Evolutionary conservation across 2,888 invertebrate species (phyloP).

Genomic region (Kuschelorhynchus macadamiae): DNA sequence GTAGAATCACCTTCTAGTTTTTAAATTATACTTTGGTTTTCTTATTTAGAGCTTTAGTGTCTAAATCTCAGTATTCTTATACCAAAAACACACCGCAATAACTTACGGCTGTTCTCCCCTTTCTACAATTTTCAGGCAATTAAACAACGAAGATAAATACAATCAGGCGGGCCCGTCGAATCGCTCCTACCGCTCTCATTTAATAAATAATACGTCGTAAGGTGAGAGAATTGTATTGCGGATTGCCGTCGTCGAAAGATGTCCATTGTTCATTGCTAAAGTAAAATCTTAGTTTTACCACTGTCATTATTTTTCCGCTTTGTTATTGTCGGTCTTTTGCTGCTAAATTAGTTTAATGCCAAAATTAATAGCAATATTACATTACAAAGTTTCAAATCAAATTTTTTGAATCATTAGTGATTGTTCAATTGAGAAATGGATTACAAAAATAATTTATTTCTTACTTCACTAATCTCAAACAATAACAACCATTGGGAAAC

Average conservation of each 20-base stretch:
- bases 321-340: conserved; percentile 17
- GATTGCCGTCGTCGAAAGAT: conserved; percentile 42
- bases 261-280: conserved; percentile 13
- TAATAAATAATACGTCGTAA: conserved; percentile 49
- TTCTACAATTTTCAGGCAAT: conserved; percentile 47
- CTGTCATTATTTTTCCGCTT: conserved; percentile 21
- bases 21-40: no score
- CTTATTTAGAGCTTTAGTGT: no score
- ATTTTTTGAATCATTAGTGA: no score
- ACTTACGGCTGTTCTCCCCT: conserved; percentile 38
- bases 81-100: conserved; percentile 36
- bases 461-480: no score
- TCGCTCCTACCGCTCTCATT: conserved; percentile 35
- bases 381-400: no score
- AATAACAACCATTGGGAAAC: no score
- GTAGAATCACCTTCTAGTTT: no score
- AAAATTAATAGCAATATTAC: no score
- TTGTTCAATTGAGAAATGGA: no score
- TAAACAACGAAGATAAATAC: conserved; percentile 37
- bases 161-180: conserved; percentile 40
- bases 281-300: conserved; percentile 22
- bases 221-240: conserved; percentile 51
- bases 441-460: no score
- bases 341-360: not conserved
- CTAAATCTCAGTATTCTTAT: no score